These are phyloP conservation scores for Gortyna flavago DNA, from an alignment of 2,888 invertebrate genomes.

Conservation along the genomic window DNA sequence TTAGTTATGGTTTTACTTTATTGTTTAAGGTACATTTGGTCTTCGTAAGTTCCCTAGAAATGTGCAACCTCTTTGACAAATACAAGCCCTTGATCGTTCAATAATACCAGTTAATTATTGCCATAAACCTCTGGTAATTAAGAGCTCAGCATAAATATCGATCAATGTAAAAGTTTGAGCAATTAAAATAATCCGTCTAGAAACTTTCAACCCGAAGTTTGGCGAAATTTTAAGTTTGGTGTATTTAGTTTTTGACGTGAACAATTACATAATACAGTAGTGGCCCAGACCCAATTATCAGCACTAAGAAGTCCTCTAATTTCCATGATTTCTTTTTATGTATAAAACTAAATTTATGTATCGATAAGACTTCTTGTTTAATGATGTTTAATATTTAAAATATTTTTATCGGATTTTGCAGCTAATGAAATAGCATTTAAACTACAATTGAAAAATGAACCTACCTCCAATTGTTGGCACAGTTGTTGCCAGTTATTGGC, in stretches of 20 bases:
- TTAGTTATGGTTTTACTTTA: neutral
- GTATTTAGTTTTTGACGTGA: slow-evolving; percentile 11
- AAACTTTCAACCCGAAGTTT: neutral
- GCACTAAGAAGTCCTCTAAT: too few species aligned
- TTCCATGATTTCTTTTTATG: too few species aligned
- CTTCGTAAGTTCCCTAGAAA: neutral
- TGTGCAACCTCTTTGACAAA: neutral
- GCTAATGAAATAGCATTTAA: too few species aligned
- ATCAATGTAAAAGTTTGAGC: slow-evolving; percentile 3
- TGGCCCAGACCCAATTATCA: too few species aligned
- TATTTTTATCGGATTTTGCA: too few species aligned
- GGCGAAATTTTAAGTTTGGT: slow-evolving; percentile 16
- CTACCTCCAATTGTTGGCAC: too few species aligned
- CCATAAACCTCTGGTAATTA: slow-evolving; percentile 24
- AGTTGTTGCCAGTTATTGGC: too few species aligned
- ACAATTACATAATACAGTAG: neutral
- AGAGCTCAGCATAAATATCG: slow-evolving; percentile 11
- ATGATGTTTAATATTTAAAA: too few species aligned
- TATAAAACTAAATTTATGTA: too few species aligned
- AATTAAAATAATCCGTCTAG: slow-evolving; percentile 31
- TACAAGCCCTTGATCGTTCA: neutral
- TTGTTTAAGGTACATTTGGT: too few species aligned
- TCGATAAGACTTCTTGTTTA: too few species aligned
- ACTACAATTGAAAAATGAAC: too few species aligned
- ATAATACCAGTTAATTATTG: slow-evolving; percentile 10